Percentiles rank a stretch among this genome's conserved stretches.
These are phyloP conservation scores for Mastomys coucha DNA, from an alignment of 2,113 vertebrate genomes.

Conservation along the genomic window DNA sequence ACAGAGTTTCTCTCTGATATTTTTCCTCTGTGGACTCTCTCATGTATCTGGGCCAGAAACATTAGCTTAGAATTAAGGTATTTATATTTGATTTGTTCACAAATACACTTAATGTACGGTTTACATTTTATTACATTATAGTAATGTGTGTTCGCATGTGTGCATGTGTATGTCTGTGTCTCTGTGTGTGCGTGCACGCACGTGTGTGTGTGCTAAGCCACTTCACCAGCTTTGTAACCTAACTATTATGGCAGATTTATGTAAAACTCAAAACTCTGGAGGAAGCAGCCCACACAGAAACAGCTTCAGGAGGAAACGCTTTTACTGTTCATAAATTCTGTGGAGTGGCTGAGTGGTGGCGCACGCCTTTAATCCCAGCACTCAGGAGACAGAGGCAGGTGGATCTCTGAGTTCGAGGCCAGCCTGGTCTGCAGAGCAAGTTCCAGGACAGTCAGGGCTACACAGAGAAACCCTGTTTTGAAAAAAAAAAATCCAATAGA, in stretches of 20 bases:
- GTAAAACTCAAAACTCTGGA: conserved; percentile 10
- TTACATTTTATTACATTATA: neutral
- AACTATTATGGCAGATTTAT: neutral
- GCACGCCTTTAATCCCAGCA: neutral
- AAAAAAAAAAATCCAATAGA: neutral
- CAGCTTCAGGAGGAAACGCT: neutral
- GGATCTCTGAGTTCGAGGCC: neutral
- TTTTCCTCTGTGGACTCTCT: neutral
- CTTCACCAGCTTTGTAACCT: neutral
- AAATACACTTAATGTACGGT: conserved; percentile 18
- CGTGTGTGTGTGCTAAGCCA: neutral
- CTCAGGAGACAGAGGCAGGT: neutral
- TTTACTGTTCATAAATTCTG: neutral
- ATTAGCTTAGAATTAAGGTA: conserved; percentile 12
- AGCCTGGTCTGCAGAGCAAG: neutral
- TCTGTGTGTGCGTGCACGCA: too few relatives aligned
- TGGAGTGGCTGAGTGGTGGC: neutral
- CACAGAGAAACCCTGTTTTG: neutral
- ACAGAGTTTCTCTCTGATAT: neutral
- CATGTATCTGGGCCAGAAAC: neutral
- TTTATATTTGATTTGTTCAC: neutral
- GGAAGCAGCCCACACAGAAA: conserved; percentile 3
- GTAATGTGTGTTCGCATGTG: accelerated
- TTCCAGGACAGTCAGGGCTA: neutral
- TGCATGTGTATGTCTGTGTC: too few relatives aligned